Percentiles rank a stretch among this genome's conserved stretches.
Evolutionary conservation across 2,888 invertebrate genomes (phyloP).

Genomic region (Hoplodrina blanda): DNA sequence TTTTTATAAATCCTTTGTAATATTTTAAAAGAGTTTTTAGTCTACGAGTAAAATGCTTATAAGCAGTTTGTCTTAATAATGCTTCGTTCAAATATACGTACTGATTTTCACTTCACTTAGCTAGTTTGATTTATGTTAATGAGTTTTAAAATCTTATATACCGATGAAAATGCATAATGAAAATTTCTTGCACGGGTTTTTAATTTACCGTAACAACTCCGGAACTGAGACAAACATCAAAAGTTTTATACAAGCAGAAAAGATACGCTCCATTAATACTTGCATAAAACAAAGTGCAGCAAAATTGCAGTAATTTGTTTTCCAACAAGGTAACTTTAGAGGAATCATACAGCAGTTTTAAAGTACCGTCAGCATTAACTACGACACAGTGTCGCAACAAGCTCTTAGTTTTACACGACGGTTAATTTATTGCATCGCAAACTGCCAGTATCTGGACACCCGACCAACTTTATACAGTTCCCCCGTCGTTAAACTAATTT

Average conservation of each 20-base stretch:
- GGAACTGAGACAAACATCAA: slow-evolving; percentile 22
- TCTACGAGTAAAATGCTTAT: slow-evolving; percentile 21
- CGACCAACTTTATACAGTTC: slow-evolving; percentile 57
- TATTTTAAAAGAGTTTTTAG: slow-evolving; percentile 22
- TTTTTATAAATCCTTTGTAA: slow-evolving; percentile 15
- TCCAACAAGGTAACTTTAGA: slow-evolving; percentile 40
- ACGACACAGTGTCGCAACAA: slow-evolving; percentile 45
- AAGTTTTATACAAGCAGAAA: slow-evolving; percentile 27
- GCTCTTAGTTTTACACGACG: slow-evolving; percentile 46
- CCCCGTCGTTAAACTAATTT: slow-evolving; percentile 56
- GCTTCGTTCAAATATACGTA: background rate
- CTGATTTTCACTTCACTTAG: slow-evolving; percentile 17
- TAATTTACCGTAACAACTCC: background rate
- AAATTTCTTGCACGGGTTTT: slow-evolving; percentile 1
- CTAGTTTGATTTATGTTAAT: slow-evolving; percentile 12
- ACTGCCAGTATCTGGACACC: slow-evolving; percentile 59
- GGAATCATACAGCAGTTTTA: slow-evolving; percentile 39
- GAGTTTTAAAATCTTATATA: slow-evolving; percentile 3
- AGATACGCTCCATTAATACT: slow-evolving; percentile 22
- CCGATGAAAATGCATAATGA: slow-evolving; percentile 2
- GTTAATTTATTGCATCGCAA: slow-evolving; percentile 64
- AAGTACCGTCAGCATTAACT: slow-evolving; percentile 32
- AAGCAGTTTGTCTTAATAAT: slow-evolving; percentile 20
- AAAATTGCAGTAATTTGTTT: slow-evolving; percentile 50
- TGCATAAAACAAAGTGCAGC: slow-evolving; percentile 33